Evolutionary conservation across 2,888 invertebrate genomes (phyloP), one percentile per base, ranked within the genome.

Genomic region (Callyntrura guangdongensis): DNA sequence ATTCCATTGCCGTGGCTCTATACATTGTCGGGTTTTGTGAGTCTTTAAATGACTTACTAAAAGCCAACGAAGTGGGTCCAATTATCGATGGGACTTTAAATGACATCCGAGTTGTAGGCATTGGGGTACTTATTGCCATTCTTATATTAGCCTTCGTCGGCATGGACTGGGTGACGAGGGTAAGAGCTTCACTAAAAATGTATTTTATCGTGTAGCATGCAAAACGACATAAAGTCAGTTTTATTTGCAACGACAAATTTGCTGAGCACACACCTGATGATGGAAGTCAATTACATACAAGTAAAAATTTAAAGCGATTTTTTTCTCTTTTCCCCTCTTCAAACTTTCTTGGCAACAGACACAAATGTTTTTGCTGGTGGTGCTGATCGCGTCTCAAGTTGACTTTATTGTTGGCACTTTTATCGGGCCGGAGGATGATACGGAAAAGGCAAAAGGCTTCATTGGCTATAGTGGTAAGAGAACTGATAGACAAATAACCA

Each of bases 51-150:
- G 94, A 94, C 87, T 92, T 94, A 82, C 95, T 98, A 53, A 91
- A 89, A 82, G 96, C 95, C 81, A 95, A 95, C 92, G 96, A 96
- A 2, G 94, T 97, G 79, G 92, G 91, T 8, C 96, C 96, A 94
- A 98, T 99, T 93, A 95, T 98, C 14, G 98, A 98, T 95, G 96
- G 96, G 49, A 96, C 96, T 0, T 95, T 96, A 0, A 97, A 98
- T 94, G 98, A 98, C 94, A 97, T 97, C 5, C 96, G 99, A 93
- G 97, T 99, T 77, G 96, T 99, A 56, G 99, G 99, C 0, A 90
- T 94, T 59, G 94, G 94, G 20, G 92, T 94, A 14, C 91, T 94
- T 17, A 91, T 96, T 0, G 94, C 95, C 45, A 95, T 96, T 12
- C 95, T 96, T 59, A 95, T 95, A 6, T 95, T 96, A 56, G 96